phyloP scores from a whole-genome alignment of 2,113 vertebrate genomes.

The Melozone crissalis region DNA sequence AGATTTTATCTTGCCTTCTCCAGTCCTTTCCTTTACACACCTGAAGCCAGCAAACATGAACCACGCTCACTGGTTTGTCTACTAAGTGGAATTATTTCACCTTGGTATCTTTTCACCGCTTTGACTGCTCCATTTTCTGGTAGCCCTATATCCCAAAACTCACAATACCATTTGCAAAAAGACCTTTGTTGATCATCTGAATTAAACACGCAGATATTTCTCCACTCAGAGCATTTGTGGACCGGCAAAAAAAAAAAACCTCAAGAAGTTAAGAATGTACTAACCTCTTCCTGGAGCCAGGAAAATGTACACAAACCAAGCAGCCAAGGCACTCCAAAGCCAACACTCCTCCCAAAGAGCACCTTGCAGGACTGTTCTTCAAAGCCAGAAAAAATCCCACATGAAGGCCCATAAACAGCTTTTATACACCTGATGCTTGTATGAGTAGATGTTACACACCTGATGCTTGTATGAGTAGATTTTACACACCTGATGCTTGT shows the following conservation, averaged over 20 bases:
- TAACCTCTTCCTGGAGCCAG: neutral
- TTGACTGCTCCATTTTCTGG: neutral
- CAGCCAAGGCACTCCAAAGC: accelerated
- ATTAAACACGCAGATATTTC: neutral
- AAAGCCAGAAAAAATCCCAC: no score
- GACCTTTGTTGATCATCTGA: neutral
- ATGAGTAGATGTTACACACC: neutral
- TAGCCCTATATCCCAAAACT: accelerated
- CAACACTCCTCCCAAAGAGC: accelerated
- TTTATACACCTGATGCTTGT: no score
- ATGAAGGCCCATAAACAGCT: neutral
- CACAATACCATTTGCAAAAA: accelerated
- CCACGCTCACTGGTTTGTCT: neutral
- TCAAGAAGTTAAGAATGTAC: neutral
- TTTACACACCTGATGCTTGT: neutral
- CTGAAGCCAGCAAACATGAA: accelerated
- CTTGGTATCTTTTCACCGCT: neutral
- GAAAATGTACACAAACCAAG: neutral
- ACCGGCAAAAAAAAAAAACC: neutral
- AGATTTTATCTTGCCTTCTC: neutral
- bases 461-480: neutral
- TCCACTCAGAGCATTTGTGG: neutral
- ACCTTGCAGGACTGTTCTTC: accelerated
- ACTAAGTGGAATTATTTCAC: neutral
- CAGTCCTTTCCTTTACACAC: neutral